phyloP scores from a whole-genome alignment of 2,888 invertebrate genomes.

The Eupithecia subfuscata region DNA sequence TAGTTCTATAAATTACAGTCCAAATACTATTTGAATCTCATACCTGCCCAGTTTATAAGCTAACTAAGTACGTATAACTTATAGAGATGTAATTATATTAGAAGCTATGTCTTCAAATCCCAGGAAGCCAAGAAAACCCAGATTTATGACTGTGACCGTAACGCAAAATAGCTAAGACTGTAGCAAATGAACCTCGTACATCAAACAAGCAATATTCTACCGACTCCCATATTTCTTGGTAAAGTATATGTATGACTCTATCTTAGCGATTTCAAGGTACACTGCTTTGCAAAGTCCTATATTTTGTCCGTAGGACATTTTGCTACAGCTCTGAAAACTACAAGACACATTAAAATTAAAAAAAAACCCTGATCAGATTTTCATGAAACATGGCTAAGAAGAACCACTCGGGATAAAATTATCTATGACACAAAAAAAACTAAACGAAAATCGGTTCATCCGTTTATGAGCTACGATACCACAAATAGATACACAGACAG shows the following conservation, averaged over 20 bases:
- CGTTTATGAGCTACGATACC: too few relatives aligned
- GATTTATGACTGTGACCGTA: conserved; percentile 52
- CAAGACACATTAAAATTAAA: too few relatives aligned
- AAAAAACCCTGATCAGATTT: too few relatives aligned
- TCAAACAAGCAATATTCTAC: conserved; percentile 63
- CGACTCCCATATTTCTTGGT: conserved; percentile 60
- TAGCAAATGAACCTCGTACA: conserved; percentile 45
- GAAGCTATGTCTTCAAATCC: neutral
- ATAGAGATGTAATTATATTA: neutral
- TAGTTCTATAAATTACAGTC: too few relatives aligned
- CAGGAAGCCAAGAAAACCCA: conserved; percentile 11
- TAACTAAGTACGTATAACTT: neutral
- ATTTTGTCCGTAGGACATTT: neutral
- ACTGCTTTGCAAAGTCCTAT: neutral
- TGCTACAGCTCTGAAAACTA: neutral
- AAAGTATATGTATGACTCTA: conserved; percentile 65
- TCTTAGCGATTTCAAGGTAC: conserved; percentile 40
- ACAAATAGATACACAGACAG: too few relatives aligned
- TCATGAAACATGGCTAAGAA: too few relatives aligned
- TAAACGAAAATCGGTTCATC: too few relatives aligned
- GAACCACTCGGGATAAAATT: too few relatives aligned
- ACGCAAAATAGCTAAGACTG: conserved; percentile 44
- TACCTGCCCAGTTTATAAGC: neutral
- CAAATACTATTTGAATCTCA: neutral
- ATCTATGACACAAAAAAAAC: too few relatives aligned